phyloP scores from a whole-genome alignment of 2,113 vertebrate species.

The Nerophis lumbriciformis region DNA sequence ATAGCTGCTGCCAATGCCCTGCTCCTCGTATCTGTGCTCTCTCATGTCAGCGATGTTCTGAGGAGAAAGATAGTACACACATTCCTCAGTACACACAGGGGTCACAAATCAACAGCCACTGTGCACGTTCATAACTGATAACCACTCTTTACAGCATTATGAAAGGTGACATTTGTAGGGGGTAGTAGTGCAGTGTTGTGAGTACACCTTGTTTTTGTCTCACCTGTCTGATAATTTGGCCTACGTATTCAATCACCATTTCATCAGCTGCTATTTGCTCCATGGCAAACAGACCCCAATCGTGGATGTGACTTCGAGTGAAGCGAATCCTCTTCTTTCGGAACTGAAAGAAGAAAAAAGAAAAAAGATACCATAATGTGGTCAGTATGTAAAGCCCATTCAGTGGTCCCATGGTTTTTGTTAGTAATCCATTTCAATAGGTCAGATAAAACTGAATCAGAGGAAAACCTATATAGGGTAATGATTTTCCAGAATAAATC shows the following conservation, averaged over 20 bases:
- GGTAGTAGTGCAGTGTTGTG: background rate
- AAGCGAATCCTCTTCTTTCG: conserved; percentile 95
- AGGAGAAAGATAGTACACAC: conserved; percentile 12
- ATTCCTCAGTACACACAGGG: background rate
- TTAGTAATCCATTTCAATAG: too few species aligned
- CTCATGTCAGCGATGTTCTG: conserved; percentile 96
- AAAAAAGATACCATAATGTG: background rate
- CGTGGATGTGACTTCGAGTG: conserved; percentile 93
- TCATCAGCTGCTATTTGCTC: conserved; percentile 95
- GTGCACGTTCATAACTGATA: background rate
- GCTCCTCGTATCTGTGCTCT: conserved; percentile 89
- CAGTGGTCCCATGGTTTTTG: too few species aligned
- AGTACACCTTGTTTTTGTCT: conserved; percentile 8
- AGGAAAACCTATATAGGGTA: too few species aligned
- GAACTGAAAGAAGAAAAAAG: conserved; percentile 70
- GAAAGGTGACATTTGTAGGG: background rate
- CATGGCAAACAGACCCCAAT: conserved; percentile 98
- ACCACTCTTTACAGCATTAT: background rate
- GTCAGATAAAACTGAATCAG: too few species aligned
- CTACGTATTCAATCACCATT: conserved; percentile 98
- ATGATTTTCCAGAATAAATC: too few species aligned
- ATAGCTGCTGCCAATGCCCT: conserved; percentile 97
- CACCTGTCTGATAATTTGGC: conserved; percentile 95
- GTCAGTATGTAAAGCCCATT: background rate
- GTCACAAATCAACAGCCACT: background rate